These are phyloP conservation scores for Chloromyia formosa DNA, from an alignment of 2,888 invertebrate genomes.

Conservation along the genomic window DNA sequence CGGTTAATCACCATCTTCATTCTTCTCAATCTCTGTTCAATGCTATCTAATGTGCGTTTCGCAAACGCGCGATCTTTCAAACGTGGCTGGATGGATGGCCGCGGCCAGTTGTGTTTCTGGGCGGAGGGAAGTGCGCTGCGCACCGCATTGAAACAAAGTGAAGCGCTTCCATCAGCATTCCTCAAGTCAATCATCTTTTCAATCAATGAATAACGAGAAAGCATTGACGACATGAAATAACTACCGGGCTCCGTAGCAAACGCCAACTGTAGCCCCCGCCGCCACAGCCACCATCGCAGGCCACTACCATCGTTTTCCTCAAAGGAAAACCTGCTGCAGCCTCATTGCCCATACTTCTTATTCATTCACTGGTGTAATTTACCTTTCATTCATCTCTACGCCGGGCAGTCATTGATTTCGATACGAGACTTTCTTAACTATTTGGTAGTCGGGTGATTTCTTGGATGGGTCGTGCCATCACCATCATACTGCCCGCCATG, in stretches of 20 bases:
- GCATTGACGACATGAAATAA: slow-evolving; percentile 48
- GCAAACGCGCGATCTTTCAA: slow-evolving; percentile 21
- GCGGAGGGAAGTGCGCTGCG: background rate
- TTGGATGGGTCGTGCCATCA: background rate
- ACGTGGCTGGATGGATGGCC: background rate
- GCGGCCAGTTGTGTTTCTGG: background rate
- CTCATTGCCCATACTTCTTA: slow-evolving; percentile 34
- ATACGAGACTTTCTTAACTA: background rate
- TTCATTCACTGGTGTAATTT: slow-evolving; percentile 50
- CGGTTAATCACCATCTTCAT: slow-evolving; percentile 2
- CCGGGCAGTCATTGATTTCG: slow-evolving; percentile 47
- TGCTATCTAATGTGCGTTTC: slow-evolving; percentile 30
- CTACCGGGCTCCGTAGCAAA: slow-evolving; percentile 48
- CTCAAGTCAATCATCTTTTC: slow-evolving; percentile 50
- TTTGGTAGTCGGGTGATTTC: background rate
- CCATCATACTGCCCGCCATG: no score
- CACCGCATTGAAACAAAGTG: background rate
- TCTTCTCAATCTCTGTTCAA: background rate
- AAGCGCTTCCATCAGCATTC: slow-evolving; percentile 45
- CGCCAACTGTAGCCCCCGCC: slow-evolving; percentile 19
- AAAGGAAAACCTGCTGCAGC: background rate
- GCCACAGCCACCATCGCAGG: background rate
- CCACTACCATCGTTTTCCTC: background rate
- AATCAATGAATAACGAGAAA: slow-evolving; percentile 48
- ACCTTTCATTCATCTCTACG: slow-evolving; percentile 48